Conservation (phyloP, 2,888 invertebrate species). For the Lasioglossum figueresi region DNA sequence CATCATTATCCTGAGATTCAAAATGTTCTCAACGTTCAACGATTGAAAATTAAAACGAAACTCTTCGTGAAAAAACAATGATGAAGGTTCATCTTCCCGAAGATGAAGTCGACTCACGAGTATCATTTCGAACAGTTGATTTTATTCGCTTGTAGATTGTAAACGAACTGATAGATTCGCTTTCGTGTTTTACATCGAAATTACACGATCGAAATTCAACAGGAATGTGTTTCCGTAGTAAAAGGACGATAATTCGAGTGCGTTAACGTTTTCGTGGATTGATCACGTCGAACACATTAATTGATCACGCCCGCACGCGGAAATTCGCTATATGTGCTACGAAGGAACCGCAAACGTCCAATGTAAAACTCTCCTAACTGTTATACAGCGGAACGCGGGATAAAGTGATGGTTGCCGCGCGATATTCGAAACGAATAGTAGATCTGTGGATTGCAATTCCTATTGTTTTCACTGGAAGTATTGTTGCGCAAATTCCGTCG, state of each 20-base stretch:
- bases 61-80: neutral
- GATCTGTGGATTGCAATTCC: conserved; percentile 56
- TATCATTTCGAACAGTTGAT: neutral
- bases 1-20: conserved; percentile 66
- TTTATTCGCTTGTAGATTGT: neutral
- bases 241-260: conserved; percentile 13
- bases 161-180: neutral
- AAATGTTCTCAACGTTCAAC: conserved; percentile 50
- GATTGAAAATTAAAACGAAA: conserved; percentile 19
- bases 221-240: neutral
- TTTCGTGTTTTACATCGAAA: conserved; percentile 3
- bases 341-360: conserved; percentile 51
- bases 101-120: neutral
- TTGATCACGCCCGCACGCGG: neutral
- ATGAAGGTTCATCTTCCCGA: neutral
- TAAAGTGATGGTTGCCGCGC: conserved; percentile 17
- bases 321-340: conserved; percentile 13
- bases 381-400: neutral
- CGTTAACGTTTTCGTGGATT: neutral
- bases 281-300: conserved; percentile 1
- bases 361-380: conserved; percentile 27
- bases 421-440: conserved; percentile 24
- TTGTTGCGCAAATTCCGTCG: conserved; percentile 53
- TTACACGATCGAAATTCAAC: neutral
- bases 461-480: conserved; percentile 45